Evolutionary conservation across 2,888 invertebrate genomes (phyloP), one percentile per base, ranked within the genome.

Genomic region (Boloria selene): DNA sequence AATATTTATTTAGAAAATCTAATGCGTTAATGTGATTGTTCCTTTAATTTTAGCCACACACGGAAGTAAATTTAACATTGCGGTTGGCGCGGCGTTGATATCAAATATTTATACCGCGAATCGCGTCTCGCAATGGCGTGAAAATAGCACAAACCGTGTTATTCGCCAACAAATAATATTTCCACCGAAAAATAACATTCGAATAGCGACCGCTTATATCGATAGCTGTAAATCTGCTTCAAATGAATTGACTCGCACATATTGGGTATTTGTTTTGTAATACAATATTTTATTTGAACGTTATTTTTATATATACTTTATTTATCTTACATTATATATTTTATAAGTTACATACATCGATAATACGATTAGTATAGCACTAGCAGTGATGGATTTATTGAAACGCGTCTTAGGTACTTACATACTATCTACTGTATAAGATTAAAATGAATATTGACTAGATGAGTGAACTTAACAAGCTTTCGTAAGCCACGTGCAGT

Each of bases 121-220:
- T 60, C 58, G 38, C 58, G 58, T 38, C 65, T 61, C 47, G 56
- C 63, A 52, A 56, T 52, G 61, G 63, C 71, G 74, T 75, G 76
- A 75, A 78, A 84, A 82, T 75, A 65, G 72, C 77, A 74, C 77
- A 79, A 80, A 81, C 74, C 77, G 77, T 77, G 80, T 79, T 83
- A 79, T 79, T 74, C 79, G 58, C 75, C 77, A 75, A 77, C 80
- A 80, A 82, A 83, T 78, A 81, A 82, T 75, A 77, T 79, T 81
- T 78, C 77, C 77, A 75, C 73, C 74, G 65, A 75, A 76, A 81
- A 80, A 77, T 74, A 79, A 77, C 77, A 77, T 74, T 74, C 70
- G 47, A 68, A 68, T 59, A 47, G 61, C 56, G 60, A 71, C 65
- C 68, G 68, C 61, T 72, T 70, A 69, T 66, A 65, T 67, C 68